Evolutionary conservation across 2,797 vertebrate genomes (phyloP), one percentile per base, ranked within the genome.

Genomic region (Pipistrellus pipistrellus): DNA sequence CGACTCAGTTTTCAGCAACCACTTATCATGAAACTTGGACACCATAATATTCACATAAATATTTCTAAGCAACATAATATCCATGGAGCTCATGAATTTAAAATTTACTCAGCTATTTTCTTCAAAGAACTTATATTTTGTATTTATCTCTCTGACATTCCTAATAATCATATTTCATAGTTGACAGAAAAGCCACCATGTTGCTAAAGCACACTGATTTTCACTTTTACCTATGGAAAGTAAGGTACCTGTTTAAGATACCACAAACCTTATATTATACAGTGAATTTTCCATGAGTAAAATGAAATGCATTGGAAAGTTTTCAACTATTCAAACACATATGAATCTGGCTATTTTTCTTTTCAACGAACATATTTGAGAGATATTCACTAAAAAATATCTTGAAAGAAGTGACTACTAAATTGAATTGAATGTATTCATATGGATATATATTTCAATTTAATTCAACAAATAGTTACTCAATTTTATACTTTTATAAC

Each of bases 41-140:
- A 97, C 44, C 59, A 95, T 66, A 93, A 76, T 97, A 97, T 93
- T 95, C 95, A 92, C 84, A 98, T 97, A 97, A 97, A 97, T 97
- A 97, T 96, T 97, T 95, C 88, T 30, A 91, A 91, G 80, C 2
- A 93, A 97, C 35, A 90, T 93, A 96, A 41, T 90, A 97, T 66
- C 72, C 44, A 72, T 83, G 13, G 21, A 91, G 23, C 78, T 96
- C 80, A 97, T 96, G 82, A 97, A 97, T 97, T 98, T 96, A 85
- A 90, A 86, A 55, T 75, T 91, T 96, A 17, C 92, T 92, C 64
- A 82, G 57, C 46, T 96, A 32, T 95, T 95, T 96, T 92, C 21
- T 95, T 82, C 85, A 96, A 97, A 88, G 80, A 97, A 96, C 38
- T 85, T 0, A 14, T 75, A 93, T 75, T 96, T 97, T 93, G 38